These are phyloP conservation scores for Helicoverpa assulta DNA, from an alignment of 2,888 invertebrate genomes.

Conservation along the genomic window DNA sequence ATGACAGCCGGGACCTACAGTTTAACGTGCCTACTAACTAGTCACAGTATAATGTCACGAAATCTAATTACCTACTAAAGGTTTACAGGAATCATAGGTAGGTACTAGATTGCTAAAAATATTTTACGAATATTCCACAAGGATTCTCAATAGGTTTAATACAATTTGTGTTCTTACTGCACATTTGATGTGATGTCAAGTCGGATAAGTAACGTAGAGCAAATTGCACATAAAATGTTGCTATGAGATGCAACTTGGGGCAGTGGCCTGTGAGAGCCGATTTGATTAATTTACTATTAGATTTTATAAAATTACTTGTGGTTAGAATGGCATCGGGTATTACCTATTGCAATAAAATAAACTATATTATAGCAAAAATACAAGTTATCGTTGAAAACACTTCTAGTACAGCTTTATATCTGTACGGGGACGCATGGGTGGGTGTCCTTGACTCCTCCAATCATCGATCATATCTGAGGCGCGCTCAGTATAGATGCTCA, in stretches of 20 bases:
- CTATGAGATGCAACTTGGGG: no score
- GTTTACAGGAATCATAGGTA: no score
- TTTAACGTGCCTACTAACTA: no score
- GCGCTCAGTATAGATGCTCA: slow-evolving; percentile 63
- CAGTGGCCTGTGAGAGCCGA: no score
- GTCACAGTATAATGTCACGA: no score
- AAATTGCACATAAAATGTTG: no score
- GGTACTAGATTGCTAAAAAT: no score
- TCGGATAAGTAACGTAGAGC: no score
- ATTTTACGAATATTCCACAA: background rate
- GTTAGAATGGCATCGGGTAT: background rate
- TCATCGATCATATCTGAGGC: slow-evolving; percentile 75
- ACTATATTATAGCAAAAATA: background rate
- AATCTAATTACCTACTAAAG: background rate
- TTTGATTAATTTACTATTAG: no score
- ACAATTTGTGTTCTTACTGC: background rate
- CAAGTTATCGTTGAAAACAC: slow-evolving; percentile 17
- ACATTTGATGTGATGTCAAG: no score
- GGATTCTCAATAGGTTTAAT: background rate
- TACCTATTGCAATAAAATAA: no score
- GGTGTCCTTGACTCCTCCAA: slow-evolving; percentile 75
- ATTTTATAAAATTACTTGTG: background rate
- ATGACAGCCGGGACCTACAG: no score
- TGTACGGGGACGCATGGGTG: slow-evolving; percentile 66
- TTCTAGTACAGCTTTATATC: slow-evolving; percentile 57